Conservation (phyloP, 2,888 invertebrate genomes). For the Omphaloscelis lunosa region DNA sequence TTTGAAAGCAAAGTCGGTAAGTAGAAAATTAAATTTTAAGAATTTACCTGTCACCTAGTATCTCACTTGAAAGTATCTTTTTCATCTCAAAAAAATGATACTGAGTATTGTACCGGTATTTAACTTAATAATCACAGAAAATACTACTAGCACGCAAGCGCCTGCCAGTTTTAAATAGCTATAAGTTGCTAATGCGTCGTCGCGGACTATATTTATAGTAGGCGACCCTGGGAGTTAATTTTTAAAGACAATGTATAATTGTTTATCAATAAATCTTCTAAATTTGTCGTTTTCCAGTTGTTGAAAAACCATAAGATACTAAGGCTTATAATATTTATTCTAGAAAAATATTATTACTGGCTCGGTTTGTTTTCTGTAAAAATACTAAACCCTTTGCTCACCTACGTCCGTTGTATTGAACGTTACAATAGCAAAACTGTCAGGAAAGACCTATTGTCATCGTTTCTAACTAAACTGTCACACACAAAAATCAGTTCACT, state of each 20-base stretch:
- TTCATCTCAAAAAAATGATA: neutral
- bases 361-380: neutral
- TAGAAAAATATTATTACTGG: neutral
- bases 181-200: neutral
- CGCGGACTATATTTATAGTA: neutral
- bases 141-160: neutral
- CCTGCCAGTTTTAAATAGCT: conserved; percentile 51
- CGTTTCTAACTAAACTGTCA: conserved; percentile 67
- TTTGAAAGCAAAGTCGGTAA: conserved; percentile 36
- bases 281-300: neutral
- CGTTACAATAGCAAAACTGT: conserved; percentile 62
- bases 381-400: conserved; percentile 36
- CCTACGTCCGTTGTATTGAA: neutral
- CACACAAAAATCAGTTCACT: conserved; percentile 71
- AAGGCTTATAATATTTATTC: neutral
- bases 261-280: neutral
- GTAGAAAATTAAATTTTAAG: conserved; percentile 41
- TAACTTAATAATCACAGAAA: neutral
- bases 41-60: neutral
- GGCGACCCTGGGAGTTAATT: conserved; percentile 14
- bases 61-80: neutral
- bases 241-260: neutral
- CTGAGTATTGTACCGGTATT: neutral
- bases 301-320: neutral
- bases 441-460: conserved; percentile 68